Evolutionary conservation across 2,888 invertebrate genomes (phyloP).

Genomic region (Drosophila paranaensis): DNA sequence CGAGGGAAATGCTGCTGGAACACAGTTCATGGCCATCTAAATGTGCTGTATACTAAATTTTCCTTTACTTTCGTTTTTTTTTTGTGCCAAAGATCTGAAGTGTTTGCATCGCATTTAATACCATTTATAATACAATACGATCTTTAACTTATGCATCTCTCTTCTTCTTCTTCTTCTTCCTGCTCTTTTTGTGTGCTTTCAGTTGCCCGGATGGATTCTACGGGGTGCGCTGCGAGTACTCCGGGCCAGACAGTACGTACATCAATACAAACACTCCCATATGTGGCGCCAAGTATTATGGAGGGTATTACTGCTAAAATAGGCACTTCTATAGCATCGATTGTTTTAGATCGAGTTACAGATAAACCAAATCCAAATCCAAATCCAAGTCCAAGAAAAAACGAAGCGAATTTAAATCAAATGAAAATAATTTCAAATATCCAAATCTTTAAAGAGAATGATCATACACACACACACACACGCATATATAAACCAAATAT

Average conservation of each 20-base stretch:
- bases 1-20: slow-evolving; percentile 49
- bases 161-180: slow-evolving; percentile 1
- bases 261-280: slow-evolving; percentile 81
- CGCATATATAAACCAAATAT: slow-evolving; percentile 72
- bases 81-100: slow-evolving; percentile 30
- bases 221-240: slow-evolving; percentile 84
- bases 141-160: slow-evolving; percentile 41
- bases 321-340: slow-evolving; percentile 85
- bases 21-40: slow-evolving; percentile 65
- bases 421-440: slow-evolving; percentile 24
- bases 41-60: slow-evolving; percentile 27
- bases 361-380: slow-evolving; percentile 27
- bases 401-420: slow-evolving; percentile 8
- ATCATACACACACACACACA: slow-evolving; percentile 20
- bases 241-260: slow-evolving; percentile 85
- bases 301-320: slow-evolving; percentile 85
- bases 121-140: slow-evolving; percentile 8
- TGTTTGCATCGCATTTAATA: slow-evolving; percentile 22
- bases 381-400: slow-evolving; percentile 8
- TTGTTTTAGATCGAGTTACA: slow-evolving; percentile 70
- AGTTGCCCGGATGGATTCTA: slow-evolving; percentile 84
- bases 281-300: slow-evolving; percentile 83
- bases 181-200: slow-evolving; percentile 51
- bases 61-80: not conserved
- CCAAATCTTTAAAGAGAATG: slow-evolving; percentile 17